A percentile compares a stretch with the other conserved stretches of the same genome.
phyloP scores from a whole-genome alignment of 2,797 vertebrate species.

The Sarcophilus harrisii region DNA sequence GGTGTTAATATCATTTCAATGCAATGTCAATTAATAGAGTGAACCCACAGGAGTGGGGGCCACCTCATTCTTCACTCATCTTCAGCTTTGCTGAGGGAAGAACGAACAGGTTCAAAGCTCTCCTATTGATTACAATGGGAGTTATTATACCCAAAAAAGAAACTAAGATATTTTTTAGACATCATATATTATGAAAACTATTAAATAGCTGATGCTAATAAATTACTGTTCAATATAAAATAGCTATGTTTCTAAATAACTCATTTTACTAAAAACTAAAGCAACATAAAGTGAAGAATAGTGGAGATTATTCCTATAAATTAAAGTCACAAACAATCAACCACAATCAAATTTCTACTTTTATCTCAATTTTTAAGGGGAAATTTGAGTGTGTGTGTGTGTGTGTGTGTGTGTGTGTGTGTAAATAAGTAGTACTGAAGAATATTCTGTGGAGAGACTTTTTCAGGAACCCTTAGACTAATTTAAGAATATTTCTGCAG shows the following conservation, averaged over 20 bases:
- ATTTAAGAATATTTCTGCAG: slow-evolving; percentile 46
- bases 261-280: slow-evolving; percentile 8
- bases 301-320: slow-evolving; percentile 2
- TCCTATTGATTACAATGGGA: background rate
- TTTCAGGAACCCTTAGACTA: slow-evolving; percentile 27
- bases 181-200: background rate
- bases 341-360: background rate
- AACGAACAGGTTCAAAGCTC: background rate
- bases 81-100: background rate
- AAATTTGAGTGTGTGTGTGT: background rate
- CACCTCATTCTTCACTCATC: background rate
- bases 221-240: background rate
- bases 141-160: background rate
- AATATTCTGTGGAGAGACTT: background rate
- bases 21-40: background rate
- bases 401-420: background rate
- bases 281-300: slow-evolving; percentile 4
- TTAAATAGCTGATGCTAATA: background rate
- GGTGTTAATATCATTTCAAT: background rate
- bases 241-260: slow-evolving; percentile 5
- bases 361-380: background rate
- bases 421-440: background rate
- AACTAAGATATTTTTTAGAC: background rate
- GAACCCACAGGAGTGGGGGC: background rate
- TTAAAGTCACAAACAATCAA: background rate